Conservation (phyloP, 2,888 invertebrate species). For the Limnephilus marmoratus region DNA sequence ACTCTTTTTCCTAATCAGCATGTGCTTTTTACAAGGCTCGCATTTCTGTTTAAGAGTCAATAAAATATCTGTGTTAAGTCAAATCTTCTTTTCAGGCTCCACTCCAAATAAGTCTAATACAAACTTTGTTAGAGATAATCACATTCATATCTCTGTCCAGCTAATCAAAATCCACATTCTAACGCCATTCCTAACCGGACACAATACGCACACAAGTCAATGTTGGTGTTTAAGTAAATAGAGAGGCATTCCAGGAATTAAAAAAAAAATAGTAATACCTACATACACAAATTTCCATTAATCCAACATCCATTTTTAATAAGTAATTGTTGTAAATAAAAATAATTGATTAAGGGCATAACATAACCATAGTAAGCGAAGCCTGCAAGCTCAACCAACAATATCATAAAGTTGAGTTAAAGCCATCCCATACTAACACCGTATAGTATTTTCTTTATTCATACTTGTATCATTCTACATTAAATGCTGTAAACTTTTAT, state of each 20-base stretch:
- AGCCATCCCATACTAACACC: background rate
- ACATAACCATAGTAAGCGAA: constrained; percentile 47
- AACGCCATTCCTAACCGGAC: background rate
- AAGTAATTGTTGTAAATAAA: constrained; percentile 41
- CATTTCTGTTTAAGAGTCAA: background rate
- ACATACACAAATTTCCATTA: constrained; percentile 29
- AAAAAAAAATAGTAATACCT: constrained; percentile 10
- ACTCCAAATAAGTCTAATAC: constrained; percentile 14
- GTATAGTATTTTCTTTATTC: background rate
- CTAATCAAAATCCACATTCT: constrained; percentile 15
- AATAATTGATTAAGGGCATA: constrained; percentile 28
- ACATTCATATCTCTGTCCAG: background rate
- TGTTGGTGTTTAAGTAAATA: background rate
- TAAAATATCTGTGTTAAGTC: background rate
- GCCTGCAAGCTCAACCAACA: constrained; percentile 39
- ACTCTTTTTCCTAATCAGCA: background rate
- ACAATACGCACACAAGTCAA: background rate
- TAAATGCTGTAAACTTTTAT: background rate
- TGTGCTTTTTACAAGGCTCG: constrained; percentile 1
- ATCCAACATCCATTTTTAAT: constrained; percentile 17
- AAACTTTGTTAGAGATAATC: constrained; percentile 15
- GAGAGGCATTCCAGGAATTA: constrained; percentile 35
- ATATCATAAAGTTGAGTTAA: background rate
- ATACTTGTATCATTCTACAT: too few species aligned
- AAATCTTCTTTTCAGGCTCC: constrained; percentile 45